Evolutionary conservation across 2,888 invertebrate genomes (phyloP).

Genomic region (Griposia aprilina): DNA sequence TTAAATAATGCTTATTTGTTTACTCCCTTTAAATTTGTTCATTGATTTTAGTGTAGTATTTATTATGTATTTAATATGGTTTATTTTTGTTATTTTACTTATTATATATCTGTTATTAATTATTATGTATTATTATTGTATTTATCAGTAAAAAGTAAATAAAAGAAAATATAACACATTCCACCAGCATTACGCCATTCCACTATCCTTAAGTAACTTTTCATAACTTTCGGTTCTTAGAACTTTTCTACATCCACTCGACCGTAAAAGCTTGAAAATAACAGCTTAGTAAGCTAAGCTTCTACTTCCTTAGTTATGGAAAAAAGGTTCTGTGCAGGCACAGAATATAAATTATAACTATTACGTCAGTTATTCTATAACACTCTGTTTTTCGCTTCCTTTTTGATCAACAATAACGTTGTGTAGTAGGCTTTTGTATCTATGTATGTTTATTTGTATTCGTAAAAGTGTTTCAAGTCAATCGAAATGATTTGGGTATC

Average conservation of each 20-base stretch:
- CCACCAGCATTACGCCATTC: conserved; percentile 9
- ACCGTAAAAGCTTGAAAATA: conserved; percentile 37
- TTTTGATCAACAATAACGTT: neutral
- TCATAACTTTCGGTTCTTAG: conserved; percentile 39
- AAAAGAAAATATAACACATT: conserved; percentile 7
- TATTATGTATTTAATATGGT: no score
- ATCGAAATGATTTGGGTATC: neutral
- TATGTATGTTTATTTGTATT: conserved; percentile 3
- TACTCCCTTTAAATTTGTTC: no score
- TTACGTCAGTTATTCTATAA: conserved; percentile 15
- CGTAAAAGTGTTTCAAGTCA: neutral
- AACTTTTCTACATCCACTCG: conserved; percentile 41
- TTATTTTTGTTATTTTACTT: no score
- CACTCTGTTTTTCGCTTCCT: neutral
- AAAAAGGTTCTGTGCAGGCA: conserved; percentile 32
- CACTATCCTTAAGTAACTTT: conserved; percentile 30
- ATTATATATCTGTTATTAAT: no score
- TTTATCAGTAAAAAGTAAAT: conserved; percentile 7
- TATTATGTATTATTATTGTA: no score
- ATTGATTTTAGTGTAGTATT: no score
- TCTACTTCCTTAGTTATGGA: conserved; percentile 35
- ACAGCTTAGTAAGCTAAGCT: conserved; percentile 48
- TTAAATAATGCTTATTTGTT: no score
- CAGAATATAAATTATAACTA: conserved; percentile 51
- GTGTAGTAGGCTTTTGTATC: neutral